Evolutionary conservation across 1,140 invertebrate genomes (phyloP).

Genomic region (Arctopsyche grandis): DNA sequence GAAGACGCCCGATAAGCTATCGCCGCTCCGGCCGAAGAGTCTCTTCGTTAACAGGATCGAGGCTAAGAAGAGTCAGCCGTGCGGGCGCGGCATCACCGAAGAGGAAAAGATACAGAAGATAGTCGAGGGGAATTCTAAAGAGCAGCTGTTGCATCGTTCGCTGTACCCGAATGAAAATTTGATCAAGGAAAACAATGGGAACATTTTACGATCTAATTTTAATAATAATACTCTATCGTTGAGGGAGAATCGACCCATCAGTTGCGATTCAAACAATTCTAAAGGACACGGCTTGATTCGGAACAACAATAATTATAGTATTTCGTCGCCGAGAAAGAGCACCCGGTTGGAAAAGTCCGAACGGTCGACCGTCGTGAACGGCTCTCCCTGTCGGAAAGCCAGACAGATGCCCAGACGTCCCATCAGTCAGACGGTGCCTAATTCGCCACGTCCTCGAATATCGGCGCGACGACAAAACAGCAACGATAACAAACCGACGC

Average conservation of each 20-base stretch:
- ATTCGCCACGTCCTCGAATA: slow-evolving; percentile 59
- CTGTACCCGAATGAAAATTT: slow-evolving; percentile 35
- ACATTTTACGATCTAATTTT: slow-evolving; percentile 20
- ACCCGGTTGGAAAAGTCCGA: slow-evolving; percentile 63
- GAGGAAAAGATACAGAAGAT: not conserved
- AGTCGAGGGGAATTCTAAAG: not conserved
- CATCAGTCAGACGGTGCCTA: slow-evolving; percentile 58
- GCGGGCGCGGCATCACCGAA: not conserved
- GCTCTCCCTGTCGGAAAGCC: slow-evolving; percentile 64
- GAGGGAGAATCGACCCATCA: slow-evolving; percentile 12
- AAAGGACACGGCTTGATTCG: not conserved
- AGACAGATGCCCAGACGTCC: slow-evolving; percentile 61
- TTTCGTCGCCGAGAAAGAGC: slow-evolving; percentile 62
- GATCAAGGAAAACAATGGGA: not conserved
- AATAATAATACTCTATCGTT: not conserved
- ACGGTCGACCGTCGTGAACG: slow-evolving; percentile 63
- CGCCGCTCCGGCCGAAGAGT: slow-evolving; percentile 44
- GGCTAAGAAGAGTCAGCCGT: not conserved
- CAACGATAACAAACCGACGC: slow-evolving; percentile 25
- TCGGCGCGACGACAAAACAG: slow-evolving; percentile 51
- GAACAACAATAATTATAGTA: slow-evolving; percentile 25
- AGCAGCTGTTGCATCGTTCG: not conserved
- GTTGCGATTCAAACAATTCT: slow-evolving; percentile 2
- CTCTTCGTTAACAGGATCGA: slow-evolving; percentile 42
- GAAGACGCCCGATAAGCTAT: slow-evolving; percentile 39